phyloP scores from a whole-genome alignment of 2,888 invertebrate genomes.

The Imbricaverruca yamaguchii region DNA sequence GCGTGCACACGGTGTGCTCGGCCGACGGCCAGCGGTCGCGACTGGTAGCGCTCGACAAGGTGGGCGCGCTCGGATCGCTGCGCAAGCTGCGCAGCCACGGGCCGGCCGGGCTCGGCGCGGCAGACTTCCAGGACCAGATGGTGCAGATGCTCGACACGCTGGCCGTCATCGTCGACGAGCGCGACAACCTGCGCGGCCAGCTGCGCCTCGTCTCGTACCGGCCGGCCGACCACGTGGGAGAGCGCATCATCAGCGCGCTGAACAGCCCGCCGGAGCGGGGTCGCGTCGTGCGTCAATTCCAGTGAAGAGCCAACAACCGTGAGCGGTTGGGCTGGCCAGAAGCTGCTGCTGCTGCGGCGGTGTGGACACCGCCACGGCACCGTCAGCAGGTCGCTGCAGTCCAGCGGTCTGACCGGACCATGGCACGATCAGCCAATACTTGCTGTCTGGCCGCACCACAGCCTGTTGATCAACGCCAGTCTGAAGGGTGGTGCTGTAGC shows the following conservation, averaged over 20 bases:
- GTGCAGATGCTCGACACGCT: neutral
- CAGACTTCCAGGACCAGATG: neutral
- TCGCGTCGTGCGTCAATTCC: too few species aligned
- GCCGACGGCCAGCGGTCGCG: neutral
- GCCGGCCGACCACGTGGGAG: neutral
- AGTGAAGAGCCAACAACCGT: too few species aligned
- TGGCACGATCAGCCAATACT: too few species aligned
- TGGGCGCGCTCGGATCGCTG: neutral
- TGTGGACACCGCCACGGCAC: too few species aligned
- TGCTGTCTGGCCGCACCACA: too few species aligned
- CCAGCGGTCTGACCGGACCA: too few species aligned
- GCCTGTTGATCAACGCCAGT: too few species aligned
- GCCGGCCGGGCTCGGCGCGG: neutral
- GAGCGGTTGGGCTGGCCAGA: too few species aligned
- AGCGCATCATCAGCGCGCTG: neutral
- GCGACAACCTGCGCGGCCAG: neutral
- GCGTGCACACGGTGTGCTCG: neutral
- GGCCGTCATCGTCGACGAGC: neutral
- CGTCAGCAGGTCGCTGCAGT: too few species aligned
- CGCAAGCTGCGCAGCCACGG: neutral
- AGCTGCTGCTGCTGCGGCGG: too few species aligned
- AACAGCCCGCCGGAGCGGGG: too few species aligned
- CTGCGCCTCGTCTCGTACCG: neutral
- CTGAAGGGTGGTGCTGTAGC: too few species aligned
- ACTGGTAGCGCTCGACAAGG: neutral